Evolutionary conservation across 2,113 vertebrate species (phyloP).

Genomic region (Illadopsis cleaveri): DNA sequence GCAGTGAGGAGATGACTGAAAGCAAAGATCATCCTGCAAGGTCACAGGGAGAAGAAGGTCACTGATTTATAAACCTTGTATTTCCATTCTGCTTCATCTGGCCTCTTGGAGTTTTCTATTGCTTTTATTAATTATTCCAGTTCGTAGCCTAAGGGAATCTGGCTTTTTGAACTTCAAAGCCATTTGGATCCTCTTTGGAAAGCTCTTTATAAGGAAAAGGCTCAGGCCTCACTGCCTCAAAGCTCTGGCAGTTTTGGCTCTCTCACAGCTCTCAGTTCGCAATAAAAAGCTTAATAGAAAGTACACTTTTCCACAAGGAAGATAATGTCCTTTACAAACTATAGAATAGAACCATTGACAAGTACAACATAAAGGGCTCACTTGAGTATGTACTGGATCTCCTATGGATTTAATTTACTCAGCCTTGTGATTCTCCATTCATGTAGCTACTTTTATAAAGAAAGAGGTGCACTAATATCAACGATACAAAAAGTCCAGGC

Average conservation of each 20-base stretch:
- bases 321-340: neutral
- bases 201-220: neutral
- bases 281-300: slow-evolving; percentile 20
- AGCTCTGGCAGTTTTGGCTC: slow-evolving; percentile 12
- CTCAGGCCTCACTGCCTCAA: neutral
- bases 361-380: neutral
- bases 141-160: neutral
- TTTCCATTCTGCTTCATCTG: neutral
- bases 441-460: neutral
- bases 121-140: slow-evolving; percentile 32
- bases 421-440: slow-evolving; percentile 3
- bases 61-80: neutral
- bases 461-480: neutral
- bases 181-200: neutral
- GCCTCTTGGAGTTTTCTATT: neutral
- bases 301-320: neutral
- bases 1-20: neutral
- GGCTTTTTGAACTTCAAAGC: slow-evolving; percentile 35
- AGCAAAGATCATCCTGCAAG: neutral
- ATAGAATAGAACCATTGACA: slow-evolving; percentile 8
- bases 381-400: neutral
- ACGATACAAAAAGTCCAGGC: neutral
- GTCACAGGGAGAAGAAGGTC: neutral
- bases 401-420: slow-evolving; percentile 33
- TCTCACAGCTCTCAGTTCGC: neutral